Base-by-base conservation (phyloP, 2,797 vertebrate genomes). In the Sorex maritimensis region DNA sequence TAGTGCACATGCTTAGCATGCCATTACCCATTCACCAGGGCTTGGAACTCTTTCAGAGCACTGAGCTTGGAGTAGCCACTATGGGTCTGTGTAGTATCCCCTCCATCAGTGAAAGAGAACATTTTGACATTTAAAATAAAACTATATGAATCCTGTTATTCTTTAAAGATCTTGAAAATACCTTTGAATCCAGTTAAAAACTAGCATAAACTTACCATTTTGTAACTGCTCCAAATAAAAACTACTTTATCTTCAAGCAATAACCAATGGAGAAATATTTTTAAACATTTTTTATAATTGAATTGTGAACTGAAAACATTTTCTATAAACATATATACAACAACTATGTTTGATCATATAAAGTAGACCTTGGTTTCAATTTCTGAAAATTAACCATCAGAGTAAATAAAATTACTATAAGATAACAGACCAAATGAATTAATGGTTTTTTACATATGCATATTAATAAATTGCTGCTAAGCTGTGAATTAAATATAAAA, bases 91-190 rank as follows among this genome's bases (percentile, higher is more conserved):
- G 6, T 14, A 91, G 81, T 1, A n/a, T n/a, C 65, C 61, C 7
- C 11, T 73, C 12, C n/a, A 88, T 3, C 23, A 77, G 86, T 26
- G 26, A 85, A 85, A 90, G 30, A 87, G 8, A 81, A 89, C 81
- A 2, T 4, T 78, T 78, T 41, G 86, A 41, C 2, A 15, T 52
- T 92, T 80, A 46, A 63, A 61, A 61, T 61, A 79, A 75, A 84
- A 90, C 84, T 72, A 52, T 81, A 49, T 17, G 8, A 91, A 81
- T 41, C 19, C 0, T 21, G 1, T 65, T 90, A 28, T 74, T 83
- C 41, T 94, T 79, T 86, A 71, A 90, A 78, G 24, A 89, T 61
- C 19, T 81, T 79, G 13, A 93, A 88, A 91, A 82, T 86, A 6
- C 0, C 74, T 19, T 19, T 73, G 23, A 69, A 80, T 61, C 38